A percentile compares a stretch with the other conserved stretches of the same genome.
Evolutionary conservation across 2,888 invertebrate species (phyloP).

Genomic region (Nomada flava): DNA sequence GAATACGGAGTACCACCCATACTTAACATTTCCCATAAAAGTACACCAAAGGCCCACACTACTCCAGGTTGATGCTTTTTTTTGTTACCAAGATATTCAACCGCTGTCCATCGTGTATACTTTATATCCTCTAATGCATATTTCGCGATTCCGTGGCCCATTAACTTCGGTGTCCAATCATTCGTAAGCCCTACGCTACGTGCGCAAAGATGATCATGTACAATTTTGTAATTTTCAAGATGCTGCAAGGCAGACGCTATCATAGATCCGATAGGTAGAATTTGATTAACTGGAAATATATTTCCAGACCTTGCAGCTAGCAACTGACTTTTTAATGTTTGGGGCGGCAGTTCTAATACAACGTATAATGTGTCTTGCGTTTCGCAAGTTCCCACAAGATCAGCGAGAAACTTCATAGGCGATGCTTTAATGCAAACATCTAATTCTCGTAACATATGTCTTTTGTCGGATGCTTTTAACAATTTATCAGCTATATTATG

Average conservation of each 20-base stretch:
- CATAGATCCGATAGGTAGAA: conserved; percentile 83
- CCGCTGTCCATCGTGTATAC: conserved; percentile 91
- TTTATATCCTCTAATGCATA: conserved; percentile 89
- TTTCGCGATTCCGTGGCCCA: conserved; percentile 91
- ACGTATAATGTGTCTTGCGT: conserved; percentile 91
- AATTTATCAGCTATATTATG: conserved; percentile 88
- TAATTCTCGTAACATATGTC: conserved; percentile 88
- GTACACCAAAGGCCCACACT: conserved; percentile 93
- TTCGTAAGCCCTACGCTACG: conserved; percentile 89
- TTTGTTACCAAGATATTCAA: conserved; percentile 89
- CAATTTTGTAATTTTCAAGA: conserved; percentile 85
- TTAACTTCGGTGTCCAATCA: conserved; percentile 89
- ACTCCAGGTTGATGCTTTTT: conserved; percentile 91
- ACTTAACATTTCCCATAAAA: conserved; percentile 93
- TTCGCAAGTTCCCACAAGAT: conserved; percentile 92
- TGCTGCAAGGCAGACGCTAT: conserved; percentile 85
- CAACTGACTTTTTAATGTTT: conserved; percentile 89
- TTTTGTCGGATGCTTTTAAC: conserved; percentile 85
- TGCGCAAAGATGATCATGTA: conserved; percentile 91
- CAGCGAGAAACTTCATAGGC: conserved; percentile 89
- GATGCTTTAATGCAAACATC: conserved; percentile 89
- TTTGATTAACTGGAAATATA: conserved; percentile 77
- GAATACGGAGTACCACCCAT: conserved; percentile 93
- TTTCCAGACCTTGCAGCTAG: conserved; percentile 78
- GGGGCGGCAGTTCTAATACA: conserved; percentile 89